These are phyloP conservation scores for Hypotaenidia philippensis DNA, from an alignment of 2,797 vertebrate species.

Conservation along the genomic window DNA sequence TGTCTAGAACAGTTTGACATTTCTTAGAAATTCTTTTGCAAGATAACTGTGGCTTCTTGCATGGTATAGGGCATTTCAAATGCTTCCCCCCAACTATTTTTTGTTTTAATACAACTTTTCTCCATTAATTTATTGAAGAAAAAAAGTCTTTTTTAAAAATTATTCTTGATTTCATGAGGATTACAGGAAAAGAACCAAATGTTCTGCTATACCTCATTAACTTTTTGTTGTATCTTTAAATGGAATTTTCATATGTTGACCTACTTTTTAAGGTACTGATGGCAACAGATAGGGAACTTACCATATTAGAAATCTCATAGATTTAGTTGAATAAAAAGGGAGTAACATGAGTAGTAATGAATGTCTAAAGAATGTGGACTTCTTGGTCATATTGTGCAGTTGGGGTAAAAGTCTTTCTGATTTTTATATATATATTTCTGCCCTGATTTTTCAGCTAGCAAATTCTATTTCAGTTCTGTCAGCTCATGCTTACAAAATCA, in stretches of 20 bases:
- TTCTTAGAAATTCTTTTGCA: conserved; percentile 42
- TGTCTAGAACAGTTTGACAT: not conserved
- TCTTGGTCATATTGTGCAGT: not conserved
- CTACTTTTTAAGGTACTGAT: not conserved
- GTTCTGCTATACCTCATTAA: not conserved
- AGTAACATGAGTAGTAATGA: conserved; percentile 5
- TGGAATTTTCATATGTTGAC: not conserved
- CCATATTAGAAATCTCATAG: not conserved
- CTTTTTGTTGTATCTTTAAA: not conserved
- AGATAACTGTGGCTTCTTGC: not conserved
- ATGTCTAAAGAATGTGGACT: not conserved
- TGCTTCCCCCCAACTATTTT: not conserved
- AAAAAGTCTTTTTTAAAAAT: not conserved
- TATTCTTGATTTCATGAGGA: not conserved
- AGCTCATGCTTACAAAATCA: not conserved
- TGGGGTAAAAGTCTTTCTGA: not conserved
- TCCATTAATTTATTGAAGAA: not conserved
- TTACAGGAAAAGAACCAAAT: not conserved
- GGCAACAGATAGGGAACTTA: not conserved
- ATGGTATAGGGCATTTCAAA: not conserved
- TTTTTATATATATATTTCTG: not conserved
- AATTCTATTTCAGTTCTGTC: not conserved
- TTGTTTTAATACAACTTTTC: conserved; percentile 1
- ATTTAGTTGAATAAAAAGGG: conserved; percentile 47
- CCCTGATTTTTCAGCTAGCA: not conserved